Evolutionary conservation across 2,888 invertebrate species (phyloP).

Genomic region (Stenoptilia bipunctidactyla): DNA sequence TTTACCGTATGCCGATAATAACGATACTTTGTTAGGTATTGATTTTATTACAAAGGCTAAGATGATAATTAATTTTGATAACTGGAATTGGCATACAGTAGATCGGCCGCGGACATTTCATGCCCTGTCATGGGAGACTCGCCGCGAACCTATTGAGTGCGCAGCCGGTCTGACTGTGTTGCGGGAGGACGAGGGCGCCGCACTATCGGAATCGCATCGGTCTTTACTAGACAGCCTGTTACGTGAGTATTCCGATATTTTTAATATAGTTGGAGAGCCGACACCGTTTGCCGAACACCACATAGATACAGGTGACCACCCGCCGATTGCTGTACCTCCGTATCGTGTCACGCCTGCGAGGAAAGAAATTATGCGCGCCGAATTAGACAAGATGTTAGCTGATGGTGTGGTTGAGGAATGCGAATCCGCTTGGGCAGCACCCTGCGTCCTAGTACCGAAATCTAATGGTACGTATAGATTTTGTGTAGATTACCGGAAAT

Average conservation of each 20-base stretch:
- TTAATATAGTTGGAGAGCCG: too few relatives aligned
- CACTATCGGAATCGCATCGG: background rate
- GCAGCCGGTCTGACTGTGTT: background rate
- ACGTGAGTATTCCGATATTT: background rate
- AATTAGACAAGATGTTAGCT: conserved; percentile 24
- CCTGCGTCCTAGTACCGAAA: conserved; percentile 30
- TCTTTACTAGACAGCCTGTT: background rate
- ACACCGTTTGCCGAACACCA: too few relatives aligned
- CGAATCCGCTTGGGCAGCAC: conserved; percentile 32
- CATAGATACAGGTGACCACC: conserved; percentile 22
- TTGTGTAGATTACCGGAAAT: too few relatives aligned
- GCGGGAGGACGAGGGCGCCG: background rate
- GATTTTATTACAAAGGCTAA: conserved; percentile 1
- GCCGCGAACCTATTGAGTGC: background rate
- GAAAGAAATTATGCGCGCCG: conserved; percentile 11
- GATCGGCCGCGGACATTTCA: background rate
- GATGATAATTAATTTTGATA: background rate
- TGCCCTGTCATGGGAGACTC: background rate
- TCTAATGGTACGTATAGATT: conserved; percentile 22
- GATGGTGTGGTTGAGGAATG: conserved; percentile 31
- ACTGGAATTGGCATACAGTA: background rate
- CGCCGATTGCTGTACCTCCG: conserved; percentile 14
- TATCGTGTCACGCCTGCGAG: conserved; percentile 14
- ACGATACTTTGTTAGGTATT: conserved; percentile 4
- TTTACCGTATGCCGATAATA: conserved; percentile 1